Evolutionary conservation across 2,888 invertebrate species (phyloP), one percentile per base, ranked within the genome.

Genomic region (Eretmocerus hayati): DNA sequence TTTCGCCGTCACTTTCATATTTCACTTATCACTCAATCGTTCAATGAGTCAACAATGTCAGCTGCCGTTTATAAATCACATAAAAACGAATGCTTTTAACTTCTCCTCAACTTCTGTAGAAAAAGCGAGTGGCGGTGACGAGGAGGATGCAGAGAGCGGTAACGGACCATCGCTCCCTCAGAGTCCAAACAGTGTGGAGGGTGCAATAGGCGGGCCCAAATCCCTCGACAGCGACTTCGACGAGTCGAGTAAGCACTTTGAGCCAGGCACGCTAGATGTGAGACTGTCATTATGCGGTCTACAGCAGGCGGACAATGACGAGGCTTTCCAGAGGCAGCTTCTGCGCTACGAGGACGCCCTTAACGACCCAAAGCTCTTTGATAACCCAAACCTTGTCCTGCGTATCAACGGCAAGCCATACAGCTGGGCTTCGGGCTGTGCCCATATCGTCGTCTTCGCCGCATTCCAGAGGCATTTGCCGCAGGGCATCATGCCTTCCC

Each of bases 101-200:
- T n/a, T n/a, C n/a, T n/a, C n/a, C n/a, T n/a, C n/a, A n/a, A n/a
- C n/a, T n/a, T n/a, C n/a, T n/a, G n/a, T n/a, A n/a, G n/a, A n/a
- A n/a, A n/a, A n/a, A n/a, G n/a, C n/a, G n/a, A n/a, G n/a, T n/a
- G n/a, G n/a, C 42, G 77, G 79, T 53, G 82, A 86, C 53, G 93
- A 94, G 59, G 91, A 91, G 70, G 96, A 96, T 76, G 86, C 87
- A 58, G 95, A 96, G 74, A 94, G 94, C 53, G 96, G 96, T 55
- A 93, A 93, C 72, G 96, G 96, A 35, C 90, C 92, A 32, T 95
- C 95, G 43, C 75, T 96, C 60, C 91, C 95, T 8, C 93, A 94
- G 69, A 94, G 94, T 41, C 91, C 91, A 16, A 87, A 89, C 62
- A 91, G 91, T 54, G 84, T 89, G 50, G 91, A 90, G 60, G 88